Percentiles rank a stretch among this genome's conserved stretches.
These are phyloP conservation scores for Danio choprae DNA, from an alignment of 2,797 vertebrate species.

Conservation along the genomic window DNA sequence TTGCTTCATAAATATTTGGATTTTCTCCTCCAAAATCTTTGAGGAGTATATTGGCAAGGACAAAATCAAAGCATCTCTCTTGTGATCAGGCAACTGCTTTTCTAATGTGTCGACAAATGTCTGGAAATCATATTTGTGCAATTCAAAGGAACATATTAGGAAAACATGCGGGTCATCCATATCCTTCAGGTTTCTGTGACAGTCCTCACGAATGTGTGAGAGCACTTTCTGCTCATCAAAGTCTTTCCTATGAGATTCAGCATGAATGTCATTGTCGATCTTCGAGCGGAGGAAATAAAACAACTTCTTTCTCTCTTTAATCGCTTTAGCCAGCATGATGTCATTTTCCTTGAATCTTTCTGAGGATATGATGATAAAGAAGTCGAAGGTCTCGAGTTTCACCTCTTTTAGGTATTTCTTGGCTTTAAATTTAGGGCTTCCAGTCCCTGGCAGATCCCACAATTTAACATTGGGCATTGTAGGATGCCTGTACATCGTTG, in stretches of 20 bases:
- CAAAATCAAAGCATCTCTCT: constrained; percentile 26
- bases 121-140: constrained; percentile 51
- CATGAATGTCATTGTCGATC: constrained; percentile 51
- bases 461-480: constrained; percentile 54
- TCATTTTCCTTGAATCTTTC: constrained; percentile 59
- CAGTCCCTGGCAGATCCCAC: constrained; percentile 65
- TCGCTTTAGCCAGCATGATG: constrained; percentile 57
- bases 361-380: constrained; percentile 61
- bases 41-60: constrained; percentile 47
- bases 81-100: constrained; percentile 34
- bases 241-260: constrained; percentile 41
- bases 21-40: constrained; percentile 46
- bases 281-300: constrained; percentile 64
- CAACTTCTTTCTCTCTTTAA: constrained; percentile 53
- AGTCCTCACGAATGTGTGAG: constrained; percentile 40
- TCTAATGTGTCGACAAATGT: constrained; percentile 12
- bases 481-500: constrained; percentile 49
- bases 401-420: constrained; percentile 59
- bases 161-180: constrained; percentile 29
- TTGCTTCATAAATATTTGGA: constrained; percentile 13
- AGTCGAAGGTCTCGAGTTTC: constrained; percentile 57
- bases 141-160: constrained; percentile 41
- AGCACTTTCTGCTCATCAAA: constrained; percentile 57
- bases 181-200: constrained; percentile 27
- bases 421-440: constrained; percentile 43